Base-by-base conservation (phyloP, 2,797 vertebrate species). In the Cuniculus paca region DNA sequence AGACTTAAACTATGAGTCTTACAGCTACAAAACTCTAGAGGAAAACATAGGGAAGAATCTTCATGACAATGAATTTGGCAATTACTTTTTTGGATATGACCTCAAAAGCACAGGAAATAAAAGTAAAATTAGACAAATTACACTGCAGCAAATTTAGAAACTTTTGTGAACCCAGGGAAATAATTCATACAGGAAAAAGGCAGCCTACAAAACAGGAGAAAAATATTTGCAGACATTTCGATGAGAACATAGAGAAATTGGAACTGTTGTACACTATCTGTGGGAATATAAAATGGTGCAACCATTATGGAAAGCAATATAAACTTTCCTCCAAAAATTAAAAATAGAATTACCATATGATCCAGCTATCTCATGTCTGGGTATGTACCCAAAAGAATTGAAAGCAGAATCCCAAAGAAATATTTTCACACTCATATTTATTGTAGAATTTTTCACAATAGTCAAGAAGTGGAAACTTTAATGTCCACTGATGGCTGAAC, bases 141-240 rank as follows among this genome's bases (percentile, higher is more conserved):
- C 9, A 60, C n/a, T 63, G 36, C 1, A 68, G n/a, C 16, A 72
- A 79, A 84, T n/a, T 68, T 54, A 39, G 84, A 92, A 72, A 39
- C 39, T 48, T 91, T 5, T 48, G 26, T 65, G 34, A 31, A 45
- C 60, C n/a, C 26, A 94, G 36, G 36, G 17, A 81, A 42, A 70
- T 68, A 17, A 83, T 70, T 24, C 77, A 68, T 6, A 72, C 26
- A 79, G 36, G 50, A 20, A 86, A 54, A 77, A 60, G 54, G 36
- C 36, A 78, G 36, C 19, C 6, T 50, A 78, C 14, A 72, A 11
- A 70, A 26, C 16, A 22, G 45, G 50, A 60, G 36, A 48, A 88
- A 88, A 61, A 28, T 54, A 31, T 70, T 96, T 91, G 34, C 36
- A 90, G 90, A n/a, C 3, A 45, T 89, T 8, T 61, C 70, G 81